Evolutionary conservation across 2,888 invertebrate species (phyloP).

Genomic region (Hipparchia sbordonii): DNA sequence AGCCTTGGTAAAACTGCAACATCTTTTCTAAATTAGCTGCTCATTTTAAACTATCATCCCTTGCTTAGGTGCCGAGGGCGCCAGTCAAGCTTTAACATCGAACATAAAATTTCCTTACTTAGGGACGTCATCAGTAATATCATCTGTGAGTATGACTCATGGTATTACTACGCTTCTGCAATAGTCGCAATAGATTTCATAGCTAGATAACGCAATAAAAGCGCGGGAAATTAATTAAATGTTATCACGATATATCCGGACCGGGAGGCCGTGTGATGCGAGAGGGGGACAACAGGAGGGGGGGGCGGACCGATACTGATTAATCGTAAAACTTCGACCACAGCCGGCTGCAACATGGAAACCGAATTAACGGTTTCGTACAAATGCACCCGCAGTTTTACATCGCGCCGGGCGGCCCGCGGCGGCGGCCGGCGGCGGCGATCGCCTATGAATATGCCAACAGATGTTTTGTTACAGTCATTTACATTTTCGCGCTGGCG

Average conservation of each 20-base stretch:
- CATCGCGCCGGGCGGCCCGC: background rate
- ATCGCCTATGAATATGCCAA: background rate
- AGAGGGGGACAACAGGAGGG: background rate
- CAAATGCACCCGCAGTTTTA: constrained; percentile 13
- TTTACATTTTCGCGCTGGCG: background rate
- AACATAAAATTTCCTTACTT: too few relatives aligned
- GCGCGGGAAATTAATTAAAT: constrained; percentile 11
- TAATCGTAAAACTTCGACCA: constrained; percentile 17
- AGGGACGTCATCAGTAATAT: too few relatives aligned
- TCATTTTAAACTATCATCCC: too few relatives aligned
- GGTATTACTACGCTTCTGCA: background rate
- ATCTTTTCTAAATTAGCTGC: too few relatives aligned
- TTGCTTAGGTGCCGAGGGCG: too few relatives aligned
- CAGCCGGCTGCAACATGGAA: constrained; percentile 20
- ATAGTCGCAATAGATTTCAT: background rate
- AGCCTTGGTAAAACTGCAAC: too few relatives aligned
- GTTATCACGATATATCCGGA: constrained; percentile 11
- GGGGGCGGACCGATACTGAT: constrained; percentile 10
- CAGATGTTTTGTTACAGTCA: background rate
- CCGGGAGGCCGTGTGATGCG: background rate
- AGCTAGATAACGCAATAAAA: constrained; percentile 3
- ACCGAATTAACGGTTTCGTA: constrained; percentile 20
- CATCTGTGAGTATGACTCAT: too few relatives aligned
- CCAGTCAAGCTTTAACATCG: too few relatives aligned
- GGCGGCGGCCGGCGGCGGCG: background rate